phyloP scores from a whole-genome alignment of 1,140 invertebrate genomes.

The Drosophila pallidifrons region DNA sequence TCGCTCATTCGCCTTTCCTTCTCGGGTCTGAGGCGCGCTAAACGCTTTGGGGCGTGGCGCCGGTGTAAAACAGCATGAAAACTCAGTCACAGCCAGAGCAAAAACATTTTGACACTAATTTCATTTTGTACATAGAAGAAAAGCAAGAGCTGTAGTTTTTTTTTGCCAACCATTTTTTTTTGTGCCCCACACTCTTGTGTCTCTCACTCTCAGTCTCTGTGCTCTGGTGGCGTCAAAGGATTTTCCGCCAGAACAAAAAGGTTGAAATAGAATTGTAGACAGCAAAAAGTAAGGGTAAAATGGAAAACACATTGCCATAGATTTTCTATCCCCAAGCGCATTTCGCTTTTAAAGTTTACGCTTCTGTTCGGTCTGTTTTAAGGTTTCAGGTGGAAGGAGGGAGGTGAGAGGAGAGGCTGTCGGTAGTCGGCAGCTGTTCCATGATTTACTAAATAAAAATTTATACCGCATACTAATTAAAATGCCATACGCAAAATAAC shows the following conservation, averaged over 20 bases:
- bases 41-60: slow-evolving; percentile 78
- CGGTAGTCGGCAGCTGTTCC: slow-evolving; percentile 28
- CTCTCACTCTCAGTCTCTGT: slow-evolving; percentile 8
- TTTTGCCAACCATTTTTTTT: slow-evolving; percentile 19
- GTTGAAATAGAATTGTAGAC: slow-evolving; percentile 79
- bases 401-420: too few species aligned
- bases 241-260: slow-evolving; percentile 69
- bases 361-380: slow-evolving; percentile 14
- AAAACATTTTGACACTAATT: slow-evolving; percentile 83
- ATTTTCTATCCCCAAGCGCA: slow-evolving; percentile 43
- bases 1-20: slow-evolving; percentile 69
- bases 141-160: slow-evolving; percentile 53
- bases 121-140: slow-evolving; percentile 82
- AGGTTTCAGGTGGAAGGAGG: background rate
- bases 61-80: slow-evolving; percentile 82
- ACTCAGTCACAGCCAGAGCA: slow-evolving; percentile 79
- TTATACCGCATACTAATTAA: slow-evolving; percentile 72
- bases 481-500: slow-evolving; percentile 76
- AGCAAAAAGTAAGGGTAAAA: slow-evolving; percentile 54
- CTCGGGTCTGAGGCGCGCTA: slow-evolving; percentile 70
- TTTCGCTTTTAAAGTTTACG: slow-evolving; percentile 67
- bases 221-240: slow-evolving; percentile 75
- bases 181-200: background rate
- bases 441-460: slow-evolving; percentile 73
- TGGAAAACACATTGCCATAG: slow-evolving; percentile 74